Conservation (phyloP, 2,113 vertebrate species). For the Psephotus haematonotus region DNA sequence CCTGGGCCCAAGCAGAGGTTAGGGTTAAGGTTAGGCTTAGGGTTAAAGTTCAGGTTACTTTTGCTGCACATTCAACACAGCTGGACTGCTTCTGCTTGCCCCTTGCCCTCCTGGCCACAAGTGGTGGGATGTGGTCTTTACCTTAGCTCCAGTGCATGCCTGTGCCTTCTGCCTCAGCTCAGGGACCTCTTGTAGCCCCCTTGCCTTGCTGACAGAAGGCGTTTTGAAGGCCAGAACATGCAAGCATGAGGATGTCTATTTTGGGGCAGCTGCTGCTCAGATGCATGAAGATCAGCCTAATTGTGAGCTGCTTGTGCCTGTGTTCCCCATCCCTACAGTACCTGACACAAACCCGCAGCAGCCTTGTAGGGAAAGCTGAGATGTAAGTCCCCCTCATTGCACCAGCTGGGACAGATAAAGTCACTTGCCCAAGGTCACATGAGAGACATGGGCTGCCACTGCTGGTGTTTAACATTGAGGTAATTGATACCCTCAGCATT, state of each 20-base stretch:
- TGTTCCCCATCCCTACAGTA: not conserved
- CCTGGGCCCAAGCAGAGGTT: not conserved
- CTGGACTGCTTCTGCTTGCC: not conserved
- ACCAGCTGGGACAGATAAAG: not conserved
- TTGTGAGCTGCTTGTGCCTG: fast-evolving
- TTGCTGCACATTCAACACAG: not conserved
- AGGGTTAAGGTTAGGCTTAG: not conserved
- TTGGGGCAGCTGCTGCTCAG: not conserved
- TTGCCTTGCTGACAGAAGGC: not conserved
- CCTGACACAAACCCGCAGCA: not conserved
- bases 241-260: not conserved
- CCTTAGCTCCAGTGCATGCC: fast-evolving
- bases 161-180: not conserved
- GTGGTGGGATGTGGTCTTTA: fast-evolving
- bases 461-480: not conserved
- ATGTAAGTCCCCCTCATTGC: not conserved
- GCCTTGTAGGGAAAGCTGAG: not conserved
- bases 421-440: not conserved
- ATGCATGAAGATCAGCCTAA: not conserved
- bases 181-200: not conserved
- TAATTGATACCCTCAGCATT: not conserved
- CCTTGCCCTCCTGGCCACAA: fast-evolving
- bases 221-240: not conserved
- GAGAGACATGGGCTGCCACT: not conserved
- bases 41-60: not conserved